phyloP scores from a whole-genome alignment of 2,113 vertebrate genomes.

The Lamprologus tigripictilis region DNA sequence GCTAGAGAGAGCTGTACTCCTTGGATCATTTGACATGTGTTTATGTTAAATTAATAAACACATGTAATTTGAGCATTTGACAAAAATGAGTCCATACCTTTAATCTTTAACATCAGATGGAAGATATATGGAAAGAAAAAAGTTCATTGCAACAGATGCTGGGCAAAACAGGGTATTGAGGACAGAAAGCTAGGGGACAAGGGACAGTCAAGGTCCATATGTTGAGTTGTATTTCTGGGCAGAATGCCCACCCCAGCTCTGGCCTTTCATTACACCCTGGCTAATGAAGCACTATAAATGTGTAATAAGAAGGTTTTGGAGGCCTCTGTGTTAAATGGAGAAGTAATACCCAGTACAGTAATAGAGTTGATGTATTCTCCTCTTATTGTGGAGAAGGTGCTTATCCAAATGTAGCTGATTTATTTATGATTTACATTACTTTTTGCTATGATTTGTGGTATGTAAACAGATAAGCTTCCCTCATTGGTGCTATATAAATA shows the following conservation, averaged over 20 bases:
- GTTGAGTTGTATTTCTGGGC: background rate
- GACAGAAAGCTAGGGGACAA: background rate
- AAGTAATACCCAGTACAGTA: background rate
- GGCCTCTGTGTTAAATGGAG: background rate
- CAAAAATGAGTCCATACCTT: background rate
- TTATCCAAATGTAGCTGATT: background rate
- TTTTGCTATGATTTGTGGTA: background rate
- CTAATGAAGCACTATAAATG: background rate
- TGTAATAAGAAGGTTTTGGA: background rate
- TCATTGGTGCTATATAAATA: background rate
- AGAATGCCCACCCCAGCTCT: background rate
- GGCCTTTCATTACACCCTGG: background rate
- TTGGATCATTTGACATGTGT: background rate
- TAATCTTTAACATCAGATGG: background rate
- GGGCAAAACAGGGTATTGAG: background rate
- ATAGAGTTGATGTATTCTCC: background rate
- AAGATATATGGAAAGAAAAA: background rate
- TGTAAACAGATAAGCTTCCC: background rate
- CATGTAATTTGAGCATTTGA: background rate
- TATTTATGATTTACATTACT: background rate
- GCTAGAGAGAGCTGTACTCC: background rate
- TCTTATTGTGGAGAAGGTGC: background rate
- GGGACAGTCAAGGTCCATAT: background rate
- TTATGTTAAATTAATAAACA: background rate
- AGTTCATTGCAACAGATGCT: background rate